Conservation (phyloP, 1,140 invertebrate species). For the Chrysoperla carnea region DNA sequence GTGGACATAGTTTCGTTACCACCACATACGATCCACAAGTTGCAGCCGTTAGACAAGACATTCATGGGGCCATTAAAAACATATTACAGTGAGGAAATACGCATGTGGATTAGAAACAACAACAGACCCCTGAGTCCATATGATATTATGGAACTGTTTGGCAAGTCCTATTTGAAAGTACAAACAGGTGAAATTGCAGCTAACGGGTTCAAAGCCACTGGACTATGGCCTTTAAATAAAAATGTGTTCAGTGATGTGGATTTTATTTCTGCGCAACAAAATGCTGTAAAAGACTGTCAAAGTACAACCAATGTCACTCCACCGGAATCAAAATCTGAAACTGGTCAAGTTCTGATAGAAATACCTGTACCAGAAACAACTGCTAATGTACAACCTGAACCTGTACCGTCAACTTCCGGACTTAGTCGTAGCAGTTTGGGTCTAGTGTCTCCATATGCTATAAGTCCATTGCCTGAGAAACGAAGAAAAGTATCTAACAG, state of each 20-base stretch:
- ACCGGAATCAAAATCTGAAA: slow-evolving; percentile 1
- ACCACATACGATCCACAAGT: slow-evolving; percentile 12
- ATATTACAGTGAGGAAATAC: slow-evolving; percentile 11
- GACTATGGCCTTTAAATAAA: slow-evolving; percentile 13
- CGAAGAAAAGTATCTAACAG: slow-evolving; percentile 8
- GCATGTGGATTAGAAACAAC: neutral
- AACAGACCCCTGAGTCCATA: slow-evolving; percentile 4
- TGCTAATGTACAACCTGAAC: slow-evolving; percentile 3
- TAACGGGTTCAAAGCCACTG: slow-evolving; percentile 15
- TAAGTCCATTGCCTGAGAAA: slow-evolving; percentile 10
- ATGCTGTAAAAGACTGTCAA: too few relatives aligned
- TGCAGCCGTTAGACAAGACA: slow-evolving; percentile 14
- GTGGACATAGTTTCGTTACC: slow-evolving; percentile 15
- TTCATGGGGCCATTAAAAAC: slow-evolving; percentile 14
- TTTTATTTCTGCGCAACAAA: neutral
- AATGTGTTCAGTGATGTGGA: slow-evolving; percentile 13
- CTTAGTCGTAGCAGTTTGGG: slow-evolving; percentile 9
- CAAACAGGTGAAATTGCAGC: slow-evolving; percentile 13
- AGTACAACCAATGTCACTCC: slow-evolving; percentile 1
- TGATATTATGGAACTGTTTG: slow-evolving; percentile 13
- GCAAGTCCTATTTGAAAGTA: slow-evolving; percentile 11
- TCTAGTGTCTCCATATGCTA: slow-evolving; percentile 9
- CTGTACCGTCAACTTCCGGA: slow-evolving; percentile 8
- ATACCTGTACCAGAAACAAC: neutral
- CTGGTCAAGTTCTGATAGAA: slow-evolving; percentile 2